Base-by-base conservation (phyloP, 2,113 vertebrate genomes). In the Ochotona curzoniae region DNA sequence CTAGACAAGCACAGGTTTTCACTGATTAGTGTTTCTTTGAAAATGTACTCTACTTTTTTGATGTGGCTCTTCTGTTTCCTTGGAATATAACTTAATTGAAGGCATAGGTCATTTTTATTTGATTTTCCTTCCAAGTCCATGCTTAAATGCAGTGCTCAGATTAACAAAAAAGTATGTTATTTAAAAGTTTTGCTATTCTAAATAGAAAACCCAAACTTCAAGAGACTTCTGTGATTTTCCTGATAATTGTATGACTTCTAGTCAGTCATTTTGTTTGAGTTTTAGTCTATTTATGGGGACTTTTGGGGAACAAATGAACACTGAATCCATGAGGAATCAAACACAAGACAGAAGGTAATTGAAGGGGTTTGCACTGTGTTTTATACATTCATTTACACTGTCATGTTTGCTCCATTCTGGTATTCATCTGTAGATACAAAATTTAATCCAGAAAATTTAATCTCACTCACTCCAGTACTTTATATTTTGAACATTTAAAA, bases 371-470 rank as follows among this genome's bases (percentile, higher is more conserved):
- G 25, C 18, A 9, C 7, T 2, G 15, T 0, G 18, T 38, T 49
- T 0, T 17, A 17, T 3, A 28, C 1, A 0, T 13, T 25, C 11
- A 28, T 54, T 17, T 64, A 1, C 26, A 30, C n/a, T 0, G 12
- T 32, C 3, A 13, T 18, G 44, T n/a, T 69, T 12, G 13, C 63
- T 57, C 25, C 1, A 10, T 60, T 4, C 38, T 61, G 13, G 61
- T 2, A 10, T 69, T 32, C 44, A 8, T 11, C 25, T 49, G 28
- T 0, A 70, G 28, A 86, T 38, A 1, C 38, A 44, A 6, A 44
- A 44, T 44, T 44, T 44, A 44, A 44, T 44, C 38, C 38, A 28
- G 17, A 60, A 44, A 66, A 47, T 15, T 47, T 23, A 51, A 80
- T 25, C 14, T 18, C 38, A 44, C 18, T 57, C 25, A 75, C 44